phyloP scores from a whole-genome alignment of 2,797 vertebrate genomes.

The Rhynchonycteris naso region DNA sequence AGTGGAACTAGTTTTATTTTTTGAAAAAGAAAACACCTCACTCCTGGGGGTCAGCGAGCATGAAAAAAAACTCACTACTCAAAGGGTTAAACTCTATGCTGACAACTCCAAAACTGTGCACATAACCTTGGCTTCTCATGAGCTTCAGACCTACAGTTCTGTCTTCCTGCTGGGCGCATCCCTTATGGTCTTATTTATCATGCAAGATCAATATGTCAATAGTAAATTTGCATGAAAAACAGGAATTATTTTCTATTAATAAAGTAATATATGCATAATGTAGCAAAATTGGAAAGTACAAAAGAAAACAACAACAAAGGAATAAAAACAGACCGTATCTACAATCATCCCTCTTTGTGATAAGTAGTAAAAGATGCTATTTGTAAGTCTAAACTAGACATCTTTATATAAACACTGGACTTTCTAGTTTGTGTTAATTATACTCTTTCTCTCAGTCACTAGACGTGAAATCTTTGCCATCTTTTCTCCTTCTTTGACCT shows the following conservation, averaged over 20 bases:
- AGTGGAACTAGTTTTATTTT: no score
- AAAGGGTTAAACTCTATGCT: neutral
- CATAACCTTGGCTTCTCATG: neutral
- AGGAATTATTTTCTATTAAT: neutral
- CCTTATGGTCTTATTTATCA: neutral
- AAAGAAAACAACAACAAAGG: neutral
- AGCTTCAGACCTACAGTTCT: neutral
- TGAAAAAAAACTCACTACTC: no score
- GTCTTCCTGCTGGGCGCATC: neutral
- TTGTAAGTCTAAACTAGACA: neutral
- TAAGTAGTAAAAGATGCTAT: neutral
- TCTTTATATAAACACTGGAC: neutral
- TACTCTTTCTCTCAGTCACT: neutral
- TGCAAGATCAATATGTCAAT: neutral
- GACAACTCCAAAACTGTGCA: neutral
- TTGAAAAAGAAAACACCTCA: no score
- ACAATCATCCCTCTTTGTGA: neutral
- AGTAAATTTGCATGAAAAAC: neutral
- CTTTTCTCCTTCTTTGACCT: neutral
- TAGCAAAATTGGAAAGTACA: neutral
- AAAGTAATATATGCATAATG: neutral
- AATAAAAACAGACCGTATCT: neutral
- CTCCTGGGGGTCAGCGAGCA: no score
- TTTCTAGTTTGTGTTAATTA: neutral
- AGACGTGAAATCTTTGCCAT: neutral